Evolutionary conservation across 2,888 invertebrate species (phyloP).

Genomic region (Holacanthella duospinosa): DNA sequence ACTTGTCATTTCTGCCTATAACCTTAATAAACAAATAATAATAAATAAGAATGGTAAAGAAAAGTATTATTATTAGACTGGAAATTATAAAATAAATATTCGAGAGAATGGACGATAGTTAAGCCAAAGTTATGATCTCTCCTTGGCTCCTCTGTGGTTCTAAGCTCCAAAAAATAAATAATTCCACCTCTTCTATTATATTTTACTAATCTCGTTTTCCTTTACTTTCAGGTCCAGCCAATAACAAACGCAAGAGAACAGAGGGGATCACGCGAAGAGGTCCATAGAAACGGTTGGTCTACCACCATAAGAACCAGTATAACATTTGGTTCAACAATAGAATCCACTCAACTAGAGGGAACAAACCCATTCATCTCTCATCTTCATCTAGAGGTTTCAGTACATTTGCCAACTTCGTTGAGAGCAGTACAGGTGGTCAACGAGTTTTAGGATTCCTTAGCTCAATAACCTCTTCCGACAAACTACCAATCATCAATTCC

Average conservation of each 20-base stretch:
- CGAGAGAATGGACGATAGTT: too few species aligned
- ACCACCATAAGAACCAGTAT: background rate
- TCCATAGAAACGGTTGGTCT: background rate
- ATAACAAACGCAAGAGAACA: background rate
- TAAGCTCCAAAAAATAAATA: background rate
- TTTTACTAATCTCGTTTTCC: background rate
- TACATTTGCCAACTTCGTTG: background rate
- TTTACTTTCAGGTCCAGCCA: conserved; percentile 1
- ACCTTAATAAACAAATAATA: background rate
- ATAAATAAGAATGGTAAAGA: background rate
- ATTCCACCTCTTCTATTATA: background rate
- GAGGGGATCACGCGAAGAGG: background rate
- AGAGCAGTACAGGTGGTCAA: background rate
- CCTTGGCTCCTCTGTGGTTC: too few species aligned
- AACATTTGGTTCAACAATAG: background rate
- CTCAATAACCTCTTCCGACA: background rate
- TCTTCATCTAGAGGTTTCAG: background rate
- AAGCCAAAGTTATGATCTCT: background rate
- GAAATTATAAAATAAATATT: background rate
- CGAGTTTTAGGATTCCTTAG: background rate
- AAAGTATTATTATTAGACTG: background rate
- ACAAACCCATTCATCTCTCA: background rate
- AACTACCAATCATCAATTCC: background rate
- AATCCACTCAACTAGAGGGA: background rate
- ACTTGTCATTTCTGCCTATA: background rate